Percentiles rank a stretch among this genome's conserved stretches.
phyloP scores from a whole-genome alignment of 2,113 vertebrate genomes.

The Pelusios castaneus region DNA sequence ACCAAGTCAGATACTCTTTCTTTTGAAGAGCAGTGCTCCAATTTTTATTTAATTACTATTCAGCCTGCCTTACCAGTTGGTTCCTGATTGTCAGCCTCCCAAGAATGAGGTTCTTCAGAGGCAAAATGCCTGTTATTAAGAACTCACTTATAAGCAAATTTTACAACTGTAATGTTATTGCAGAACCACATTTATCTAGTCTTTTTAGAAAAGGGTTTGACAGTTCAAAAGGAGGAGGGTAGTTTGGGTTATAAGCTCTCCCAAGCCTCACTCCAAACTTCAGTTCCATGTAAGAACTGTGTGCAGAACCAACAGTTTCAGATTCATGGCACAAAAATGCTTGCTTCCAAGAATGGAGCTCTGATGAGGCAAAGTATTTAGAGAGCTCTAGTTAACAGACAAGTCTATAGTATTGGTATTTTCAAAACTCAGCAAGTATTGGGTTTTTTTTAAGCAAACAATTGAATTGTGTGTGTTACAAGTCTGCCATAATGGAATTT shows the following conservation, averaged over 20 bases:
- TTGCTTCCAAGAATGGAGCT: neutral
- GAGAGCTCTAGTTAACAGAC: neutral
- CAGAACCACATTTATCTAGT: neutral
- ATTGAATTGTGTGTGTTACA: too few species aligned
- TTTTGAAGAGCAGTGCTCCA: neutral
- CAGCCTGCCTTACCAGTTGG: neutral
- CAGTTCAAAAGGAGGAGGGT: neutral
- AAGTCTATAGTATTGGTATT: neutral
- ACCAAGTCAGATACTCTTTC: neutral
- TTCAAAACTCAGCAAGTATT: neutral
- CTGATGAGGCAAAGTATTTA: neutral
- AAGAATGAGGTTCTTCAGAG: neutral
- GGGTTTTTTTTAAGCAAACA: too few species aligned
- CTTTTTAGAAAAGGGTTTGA: neutral
- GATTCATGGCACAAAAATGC: neutral
- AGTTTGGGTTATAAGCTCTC: neutral
- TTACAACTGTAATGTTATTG: neutral
- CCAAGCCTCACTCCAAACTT: neutral
- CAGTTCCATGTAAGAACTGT: neutral
- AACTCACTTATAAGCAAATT: neutral
- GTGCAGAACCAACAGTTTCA: neutral
- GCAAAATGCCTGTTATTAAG: neutral
- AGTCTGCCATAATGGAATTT: neutral
- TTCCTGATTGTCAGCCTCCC: neutral
- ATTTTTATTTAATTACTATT: neutral